Evolutionary conservation across 1,140 invertebrate species (phyloP), one percentile per base, ranked within the genome.

Genomic region (Brachionus angularis): DNA sequence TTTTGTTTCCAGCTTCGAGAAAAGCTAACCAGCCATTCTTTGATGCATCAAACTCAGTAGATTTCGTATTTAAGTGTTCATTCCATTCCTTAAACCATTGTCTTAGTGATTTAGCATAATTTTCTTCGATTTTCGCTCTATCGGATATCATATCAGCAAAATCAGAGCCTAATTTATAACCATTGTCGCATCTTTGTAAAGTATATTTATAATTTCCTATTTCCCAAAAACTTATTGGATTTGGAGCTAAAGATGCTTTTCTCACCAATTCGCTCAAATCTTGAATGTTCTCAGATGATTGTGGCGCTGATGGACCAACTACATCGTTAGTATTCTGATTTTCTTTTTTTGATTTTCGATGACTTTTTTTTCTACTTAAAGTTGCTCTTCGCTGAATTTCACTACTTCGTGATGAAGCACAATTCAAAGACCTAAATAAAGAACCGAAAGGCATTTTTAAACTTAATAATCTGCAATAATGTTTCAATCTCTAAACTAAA

Each of bases 41-140:
- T 74, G 90, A 94, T 8, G 93, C 96, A 1, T 93, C 94, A 82
- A 96, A 97, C 82, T 98, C 94, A 27, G 27, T 47, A 1, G 55
- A 75, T 89, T 89, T 93, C 86, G 95, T 96, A 81, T 96, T 93
- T 75, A 98, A 94, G 49, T 90, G 86, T 76, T 95, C 91, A 83
- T 91, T 92, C 94, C 94, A 98, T 84, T 96, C 97, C 82, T 95
- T 96, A 44, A 90, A 89, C 94, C 94, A 98, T 34, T 87, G 86
- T 74, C 91, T 88, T 73, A 98, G 82, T 75, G 87, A 90, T 83
- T 96, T 95, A 7, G 93, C 91, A 82, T 97, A 98, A 55, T 85
- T 88, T 80, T 94, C 95, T 83, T 98, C 95, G 55, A 98, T 96
- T 77, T 98, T 94, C 2, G 91, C 89, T 46, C 76, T 33, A 25